A percentile compares a stretch with the other conserved stretches of the same genome.
phyloP scores from a whole-genome alignment of 2,888 invertebrate species.

The Silvanus unidentatus region DNA sequence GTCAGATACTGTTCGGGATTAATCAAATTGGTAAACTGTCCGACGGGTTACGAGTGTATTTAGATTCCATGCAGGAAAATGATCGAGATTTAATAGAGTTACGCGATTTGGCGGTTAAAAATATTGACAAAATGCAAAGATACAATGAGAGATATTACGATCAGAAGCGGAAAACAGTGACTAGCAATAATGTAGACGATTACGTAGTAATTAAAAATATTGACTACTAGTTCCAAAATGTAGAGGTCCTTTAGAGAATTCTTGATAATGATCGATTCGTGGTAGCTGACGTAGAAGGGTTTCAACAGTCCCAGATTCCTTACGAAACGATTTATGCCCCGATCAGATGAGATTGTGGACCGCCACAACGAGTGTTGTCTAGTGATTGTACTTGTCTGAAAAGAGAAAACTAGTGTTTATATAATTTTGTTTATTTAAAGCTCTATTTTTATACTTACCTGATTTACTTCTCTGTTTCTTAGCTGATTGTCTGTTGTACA shows the following conservation, averaged over 20 bases:
- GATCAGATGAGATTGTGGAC: neutral
- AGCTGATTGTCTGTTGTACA: too few relatives aligned
- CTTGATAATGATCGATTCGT: conserved; percentile 24
- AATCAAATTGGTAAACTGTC: conserved; percentile 11
- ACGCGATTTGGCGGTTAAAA: conserved; percentile 9
- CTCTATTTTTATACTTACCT: too few relatives aligned
- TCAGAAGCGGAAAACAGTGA: conserved; percentile 14
- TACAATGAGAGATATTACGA: conserved; percentile 14
- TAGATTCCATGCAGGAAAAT: conserved; percentile 1
- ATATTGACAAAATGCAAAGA: conserved; percentile 15
- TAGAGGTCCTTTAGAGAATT: conserved; percentile 20
- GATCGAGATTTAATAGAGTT: conserved; percentile 5
- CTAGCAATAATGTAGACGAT: conserved; percentile 15
- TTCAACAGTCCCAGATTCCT: conserved; percentile 17
- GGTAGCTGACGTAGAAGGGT: conserved; percentile 19
- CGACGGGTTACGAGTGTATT: conserved; percentile 7
- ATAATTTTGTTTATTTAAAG: too few relatives aligned
- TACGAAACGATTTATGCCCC: conserved; percentile 14
- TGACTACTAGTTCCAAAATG: conserved; percentile 22
- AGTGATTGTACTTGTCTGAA: too few relatives aligned
- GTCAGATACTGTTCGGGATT: conserved; percentile 14
- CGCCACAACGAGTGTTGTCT: too few relatives aligned
- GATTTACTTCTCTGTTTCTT: too few relatives aligned
- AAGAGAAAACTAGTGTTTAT: too few relatives aligned
- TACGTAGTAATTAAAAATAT: conserved; percentile 20